These are phyloP conservation scores for Enteromius trimaculatus DNA, from an alignment of 2,797 vertebrate species.

Conservation along the genomic window DNA sequence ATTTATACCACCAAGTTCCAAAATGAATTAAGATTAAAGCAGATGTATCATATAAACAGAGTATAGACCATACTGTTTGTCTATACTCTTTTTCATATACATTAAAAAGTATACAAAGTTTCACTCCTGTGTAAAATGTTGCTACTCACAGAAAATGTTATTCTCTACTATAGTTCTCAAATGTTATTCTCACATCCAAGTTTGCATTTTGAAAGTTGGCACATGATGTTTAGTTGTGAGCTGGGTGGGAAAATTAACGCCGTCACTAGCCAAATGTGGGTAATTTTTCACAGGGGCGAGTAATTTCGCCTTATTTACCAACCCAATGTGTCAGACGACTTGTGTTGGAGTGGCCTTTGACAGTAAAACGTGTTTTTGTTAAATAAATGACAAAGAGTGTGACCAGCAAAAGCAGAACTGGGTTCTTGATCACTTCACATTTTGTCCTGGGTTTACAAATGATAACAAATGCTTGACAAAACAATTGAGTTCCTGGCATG, in stretches of 20 bases:
- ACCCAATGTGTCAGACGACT: background rate
- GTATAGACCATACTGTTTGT: no score
- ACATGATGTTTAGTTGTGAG: background rate
- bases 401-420: background rate
- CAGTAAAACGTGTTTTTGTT: background rate
- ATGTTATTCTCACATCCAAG: background rate
- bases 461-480: no score
- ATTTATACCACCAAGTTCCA: no score
- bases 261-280: background rate
- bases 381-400: no score
- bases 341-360: background rate
- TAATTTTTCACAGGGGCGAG: background rate
- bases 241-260: background rate
- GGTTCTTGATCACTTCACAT: background rate
- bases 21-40: no score
- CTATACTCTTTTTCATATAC: no score
- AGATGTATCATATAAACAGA: no score
- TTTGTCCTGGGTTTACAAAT: background rate
- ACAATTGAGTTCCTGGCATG: no score
- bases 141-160: no score
- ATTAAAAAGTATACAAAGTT: background rate
- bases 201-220: background rate
- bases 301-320: background rate
- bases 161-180: background rate
- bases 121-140: no score